Conservation (phyloP, 2,797 vertebrate genomes). For the Ibycter americanus region DNA sequence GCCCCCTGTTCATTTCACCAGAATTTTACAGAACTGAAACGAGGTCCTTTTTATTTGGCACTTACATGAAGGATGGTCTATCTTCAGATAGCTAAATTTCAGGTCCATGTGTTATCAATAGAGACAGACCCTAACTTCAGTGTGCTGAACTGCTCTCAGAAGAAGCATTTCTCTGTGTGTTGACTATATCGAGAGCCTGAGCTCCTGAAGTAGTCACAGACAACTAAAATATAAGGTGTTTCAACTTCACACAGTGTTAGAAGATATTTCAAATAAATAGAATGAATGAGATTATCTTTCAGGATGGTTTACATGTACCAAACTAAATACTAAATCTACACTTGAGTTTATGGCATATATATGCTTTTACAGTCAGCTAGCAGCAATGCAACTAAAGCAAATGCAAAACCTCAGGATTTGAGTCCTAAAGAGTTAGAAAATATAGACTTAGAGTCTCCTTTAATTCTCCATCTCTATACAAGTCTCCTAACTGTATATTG, state of each 20-base stretch:
- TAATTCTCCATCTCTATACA: not conserved
- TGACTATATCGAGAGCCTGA: not conserved
- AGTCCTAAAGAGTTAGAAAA: not conserved
- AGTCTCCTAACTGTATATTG: not conserved
- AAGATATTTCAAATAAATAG: not conserved
- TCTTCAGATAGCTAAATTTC: not conserved
- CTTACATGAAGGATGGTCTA: not conserved
- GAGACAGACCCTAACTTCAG: not conserved
- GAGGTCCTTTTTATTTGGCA: not conserved
- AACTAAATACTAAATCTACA: not conserved
- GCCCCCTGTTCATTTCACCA: not conserved
- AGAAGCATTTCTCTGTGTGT: not conserved
- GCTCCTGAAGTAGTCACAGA: not conserved
- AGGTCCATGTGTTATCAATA: not conserved
- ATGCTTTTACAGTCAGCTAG: not conserved
- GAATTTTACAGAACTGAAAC: not conserved
- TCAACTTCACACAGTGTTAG: not conserved
- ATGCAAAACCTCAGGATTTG: not conserved
- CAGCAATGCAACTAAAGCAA: not conserved
- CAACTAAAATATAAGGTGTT: not conserved
- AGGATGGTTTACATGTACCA: not conserved
- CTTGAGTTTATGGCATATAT: not conserved
- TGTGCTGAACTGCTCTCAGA: not conserved
- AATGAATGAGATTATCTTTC: not conserved
- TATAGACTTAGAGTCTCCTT: not conserved